These are phyloP conservation scores for Colaptes auratus DNA, from an alignment of 2,113 vertebrate genomes.

Conservation along the genomic window DNA sequence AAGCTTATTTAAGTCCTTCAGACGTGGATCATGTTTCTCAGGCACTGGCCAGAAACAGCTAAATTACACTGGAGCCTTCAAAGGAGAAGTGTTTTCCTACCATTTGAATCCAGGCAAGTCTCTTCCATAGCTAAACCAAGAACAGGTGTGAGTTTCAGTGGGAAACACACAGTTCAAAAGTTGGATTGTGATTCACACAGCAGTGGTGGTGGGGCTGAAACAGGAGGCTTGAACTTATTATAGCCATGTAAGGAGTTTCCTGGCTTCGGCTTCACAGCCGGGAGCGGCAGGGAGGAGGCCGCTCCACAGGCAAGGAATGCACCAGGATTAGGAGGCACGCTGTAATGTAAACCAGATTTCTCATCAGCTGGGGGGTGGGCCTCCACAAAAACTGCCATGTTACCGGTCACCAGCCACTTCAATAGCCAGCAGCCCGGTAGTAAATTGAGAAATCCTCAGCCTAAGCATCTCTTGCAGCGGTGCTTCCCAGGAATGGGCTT, in stretches of 20 bases:
- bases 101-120: background rate
- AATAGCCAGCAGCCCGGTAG: background rate
- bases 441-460: background rate
- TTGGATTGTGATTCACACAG: background rate
- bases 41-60: background rate
- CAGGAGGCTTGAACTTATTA: background rate
- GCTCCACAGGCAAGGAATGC: conserved; percentile 7
- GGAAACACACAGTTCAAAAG: conserved; percentile 16
- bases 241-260: conserved; percentile 29
- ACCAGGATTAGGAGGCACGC: background rate
- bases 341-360: conserved; percentile 51
- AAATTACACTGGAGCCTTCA: conserved; percentile 10
- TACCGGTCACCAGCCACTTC: background rate
- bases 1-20: conserved; percentile 20
- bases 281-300: background rate
- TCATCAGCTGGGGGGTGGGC: background rate
- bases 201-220: background rate
- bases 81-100: conserved; percentile 28
- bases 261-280: background rate
- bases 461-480: rapidly evolving
- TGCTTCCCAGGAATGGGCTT: background rate
- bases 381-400: background rate
- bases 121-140: conserved; percentile 15
- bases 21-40: background rate
- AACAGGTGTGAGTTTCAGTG: background rate